These are phyloP conservation scores for Teleopsis dalmanni DNA, from an alignment of 1,140 invertebrate species.

Conservation along the genomic window DNA sequence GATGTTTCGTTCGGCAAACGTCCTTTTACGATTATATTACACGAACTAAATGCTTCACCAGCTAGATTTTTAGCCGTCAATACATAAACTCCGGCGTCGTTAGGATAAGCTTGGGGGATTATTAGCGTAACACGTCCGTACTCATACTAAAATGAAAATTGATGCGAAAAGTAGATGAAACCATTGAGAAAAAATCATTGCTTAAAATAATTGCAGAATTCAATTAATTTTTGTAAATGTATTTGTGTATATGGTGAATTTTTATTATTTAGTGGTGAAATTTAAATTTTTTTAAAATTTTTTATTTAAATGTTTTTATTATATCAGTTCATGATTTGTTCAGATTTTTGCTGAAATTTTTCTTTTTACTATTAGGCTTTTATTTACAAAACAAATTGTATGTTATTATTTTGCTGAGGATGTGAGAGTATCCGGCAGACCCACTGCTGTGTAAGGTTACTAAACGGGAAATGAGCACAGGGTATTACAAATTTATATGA, in stretches of 20 bases:
- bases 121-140: slow-evolving; percentile 55
- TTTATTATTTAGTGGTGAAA: no score
- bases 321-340: no score
- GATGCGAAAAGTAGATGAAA: slow-evolving; percentile 10
- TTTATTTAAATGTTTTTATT: no score
- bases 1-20: slow-evolving; percentile 63
- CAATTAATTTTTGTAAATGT: not conserved
- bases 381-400: slow-evolving; percentile 25
- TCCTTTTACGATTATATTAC: slow-evolving; percentile 63
- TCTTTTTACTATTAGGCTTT: slow-evolving; percentile 37
- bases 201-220: not conserved
- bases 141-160: slow-evolving; percentile 49
- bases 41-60: slow-evolving; percentile 56
- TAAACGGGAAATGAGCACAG: no score
- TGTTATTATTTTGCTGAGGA: slow-evolving; percentile 4
- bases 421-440: slow-evolving; percentile 5
- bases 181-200: slow-evolving; percentile 6
- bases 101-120: slow-evolving; percentile 61
- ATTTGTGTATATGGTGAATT: slow-evolving; percentile 7
- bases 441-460: no score
- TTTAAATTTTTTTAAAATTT: no score
- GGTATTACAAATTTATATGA: no score
- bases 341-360: slow-evolving; percentile 7
- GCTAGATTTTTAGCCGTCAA: slow-evolving; percentile 57
- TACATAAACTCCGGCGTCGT: slow-evolving; percentile 62